Conservation (phyloP, 2,113 vertebrate species). For the Sitta europaea region DNA sequence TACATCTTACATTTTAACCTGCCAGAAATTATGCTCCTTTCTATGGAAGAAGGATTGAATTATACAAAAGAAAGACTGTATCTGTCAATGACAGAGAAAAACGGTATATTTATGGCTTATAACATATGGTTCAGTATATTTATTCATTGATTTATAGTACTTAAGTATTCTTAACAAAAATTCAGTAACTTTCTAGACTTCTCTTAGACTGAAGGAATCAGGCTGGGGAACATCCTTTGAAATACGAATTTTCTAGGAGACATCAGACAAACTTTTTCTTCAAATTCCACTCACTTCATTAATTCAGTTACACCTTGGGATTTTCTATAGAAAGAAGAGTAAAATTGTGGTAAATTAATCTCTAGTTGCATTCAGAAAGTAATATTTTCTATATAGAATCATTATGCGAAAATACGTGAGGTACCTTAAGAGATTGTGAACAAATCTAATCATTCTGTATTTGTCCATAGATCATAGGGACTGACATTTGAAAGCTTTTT, state of each 20-base stretch:
- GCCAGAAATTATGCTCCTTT: not conserved
- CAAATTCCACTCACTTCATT: not conserved
- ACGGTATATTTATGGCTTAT: not conserved
- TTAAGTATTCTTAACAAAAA: not conserved
- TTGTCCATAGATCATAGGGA: not conserved
- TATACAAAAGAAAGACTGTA: slow-evolving; percentile 13
- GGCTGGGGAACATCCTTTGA: not conserved
- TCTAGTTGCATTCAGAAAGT: not conserved
- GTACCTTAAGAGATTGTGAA: not conserved
- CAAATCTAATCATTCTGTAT: not conserved
- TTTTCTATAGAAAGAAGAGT: not conserved
- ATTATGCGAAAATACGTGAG: not conserved
- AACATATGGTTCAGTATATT: not conserved
- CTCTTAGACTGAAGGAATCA: not conserved
- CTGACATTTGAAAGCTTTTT: not conserved
- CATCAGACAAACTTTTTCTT: not conserved
- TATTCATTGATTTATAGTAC: not conserved
- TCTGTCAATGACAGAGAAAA: not conserved
- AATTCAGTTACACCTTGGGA: not conserved
- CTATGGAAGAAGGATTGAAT: slow-evolving; percentile 1
- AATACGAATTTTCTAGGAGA: not conserved
- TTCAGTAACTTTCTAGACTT: not conserved
- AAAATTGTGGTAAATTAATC: not conserved
- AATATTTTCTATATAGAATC: not conserved
- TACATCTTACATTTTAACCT: slow-evolving; percentile 34